Conservation (phyloP, 2,113 vertebrate genomes). For the Pungitius pungitius region DNA sequence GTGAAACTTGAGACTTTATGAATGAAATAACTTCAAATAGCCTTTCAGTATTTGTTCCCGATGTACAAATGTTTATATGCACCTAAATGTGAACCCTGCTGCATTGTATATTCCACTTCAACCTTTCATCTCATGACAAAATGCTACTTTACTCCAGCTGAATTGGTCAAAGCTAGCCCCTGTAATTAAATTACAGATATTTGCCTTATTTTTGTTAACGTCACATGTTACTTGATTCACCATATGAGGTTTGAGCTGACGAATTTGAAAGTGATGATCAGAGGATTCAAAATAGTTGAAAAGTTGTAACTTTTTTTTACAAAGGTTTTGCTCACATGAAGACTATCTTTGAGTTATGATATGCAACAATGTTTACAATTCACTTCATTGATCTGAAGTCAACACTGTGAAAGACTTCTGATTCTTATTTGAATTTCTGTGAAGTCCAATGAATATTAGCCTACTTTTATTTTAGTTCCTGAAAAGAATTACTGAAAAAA, state of each 20-base stretch:
- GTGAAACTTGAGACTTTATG: conserved; percentile 19
- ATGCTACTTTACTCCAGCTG: conserved; percentile 46
- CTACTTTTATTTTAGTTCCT: conserved; percentile 29
- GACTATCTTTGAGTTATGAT: conserved; percentile 57
- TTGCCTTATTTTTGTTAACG: conserved; percentile 67
- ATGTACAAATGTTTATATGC: conserved; percentile 72
- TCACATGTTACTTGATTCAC: background rate
- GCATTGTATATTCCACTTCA: conserved; percentile 43
- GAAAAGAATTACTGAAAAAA: conserved; percentile 22
- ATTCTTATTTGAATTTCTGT: conserved; percentile 52
- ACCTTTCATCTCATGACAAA: conserved; percentile 38
- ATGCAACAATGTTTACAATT: conserved; percentile 77
- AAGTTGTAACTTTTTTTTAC: background rate
- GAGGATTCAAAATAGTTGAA: conserved; percentile 29
- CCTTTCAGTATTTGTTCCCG: conserved; percentile 51
- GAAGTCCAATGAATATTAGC: conserved; percentile 52
- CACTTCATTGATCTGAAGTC: conserved; percentile 66
- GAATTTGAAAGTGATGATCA: conserved; percentile 16
- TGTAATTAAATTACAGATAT: conserved; percentile 37
- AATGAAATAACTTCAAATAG: conserved; percentile 19
- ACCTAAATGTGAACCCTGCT: conserved; percentile 52
- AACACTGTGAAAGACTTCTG: conserved; percentile 74
- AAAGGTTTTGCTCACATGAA: conserved; percentile 16
- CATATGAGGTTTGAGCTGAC: background rate
- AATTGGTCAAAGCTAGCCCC: conserved; percentile 30